phyloP scores from a whole-genome alignment of 2,113 vertebrate genomes.

The Meriones unguiculatus region DNA sequence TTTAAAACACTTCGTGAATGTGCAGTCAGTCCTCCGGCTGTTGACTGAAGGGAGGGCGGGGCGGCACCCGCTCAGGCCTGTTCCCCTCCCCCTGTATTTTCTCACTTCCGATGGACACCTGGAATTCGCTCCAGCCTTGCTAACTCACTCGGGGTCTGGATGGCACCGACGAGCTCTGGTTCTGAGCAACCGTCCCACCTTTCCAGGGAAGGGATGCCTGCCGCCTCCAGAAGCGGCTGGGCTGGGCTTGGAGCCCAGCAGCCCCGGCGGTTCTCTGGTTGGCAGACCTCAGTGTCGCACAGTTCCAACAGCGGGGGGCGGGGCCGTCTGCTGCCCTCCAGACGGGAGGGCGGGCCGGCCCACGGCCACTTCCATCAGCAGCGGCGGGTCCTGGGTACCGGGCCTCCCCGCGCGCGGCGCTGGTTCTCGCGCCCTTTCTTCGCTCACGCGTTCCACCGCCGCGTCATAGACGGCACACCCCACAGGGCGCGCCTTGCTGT shows the following conservation, averaged over 20 bases:
- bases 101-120: too few species aligned
- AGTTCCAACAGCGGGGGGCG: too few species aligned
- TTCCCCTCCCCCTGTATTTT: neutral
- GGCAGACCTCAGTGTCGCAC: neutral
- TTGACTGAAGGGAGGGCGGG: neutral
- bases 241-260: neutral
- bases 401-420: neutral
- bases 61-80: neutral
- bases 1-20: neutral
- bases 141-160: neutral
- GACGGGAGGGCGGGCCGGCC: rapidly evolving
- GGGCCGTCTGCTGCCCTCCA: neutral
- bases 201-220: neutral
- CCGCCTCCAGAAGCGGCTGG: neutral
- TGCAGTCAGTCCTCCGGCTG: neutral
- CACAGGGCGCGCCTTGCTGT: neutral
- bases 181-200: neutral
- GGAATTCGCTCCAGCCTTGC: too few species aligned
- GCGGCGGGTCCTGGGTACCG: too few species aligned
- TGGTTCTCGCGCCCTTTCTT: neutral
- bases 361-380: rapidly evolving
- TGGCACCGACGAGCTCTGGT: neutral
- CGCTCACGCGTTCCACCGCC: neutral
- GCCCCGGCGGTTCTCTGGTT: neutral
- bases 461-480: neutral